Percentiles rank a stretch among this genome's conserved stretches.
phyloP scores from a whole-genome alignment of 2,888 invertebrate genomes.

The Helicoverpa assulta region DNA sequence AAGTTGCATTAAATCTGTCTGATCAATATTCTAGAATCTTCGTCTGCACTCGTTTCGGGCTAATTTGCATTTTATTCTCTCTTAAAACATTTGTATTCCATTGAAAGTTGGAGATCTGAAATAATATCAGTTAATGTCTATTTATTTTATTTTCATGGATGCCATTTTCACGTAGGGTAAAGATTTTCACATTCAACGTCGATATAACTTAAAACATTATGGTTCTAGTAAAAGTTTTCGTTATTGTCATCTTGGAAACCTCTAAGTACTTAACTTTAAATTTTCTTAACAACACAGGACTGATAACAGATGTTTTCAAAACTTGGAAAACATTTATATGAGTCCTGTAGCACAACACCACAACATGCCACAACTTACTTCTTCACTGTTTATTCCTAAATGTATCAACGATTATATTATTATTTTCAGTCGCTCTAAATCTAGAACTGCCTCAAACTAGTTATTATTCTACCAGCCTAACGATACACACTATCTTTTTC shows the following conservation, averaged over 20 bases:
- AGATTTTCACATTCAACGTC: not conserved
- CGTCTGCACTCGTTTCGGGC: slow-evolving; percentile 54
- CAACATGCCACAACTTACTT: no score
- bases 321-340: no score
- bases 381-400: not conserved
- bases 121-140: slow-evolving; percentile 19
- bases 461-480: not conserved
- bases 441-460: not conserved
- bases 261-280: not conserved
- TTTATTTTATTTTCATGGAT: not conserved
- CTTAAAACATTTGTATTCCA: slow-evolving; percentile 55
- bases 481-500: not conserved
- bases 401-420: no score
- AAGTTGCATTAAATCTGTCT: slow-evolving; percentile 40
- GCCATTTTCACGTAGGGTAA: not conserved
- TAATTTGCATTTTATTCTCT: slow-evolving; percentile 67
- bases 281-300: not conserved
- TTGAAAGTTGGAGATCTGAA: slow-evolving; percentile 26
- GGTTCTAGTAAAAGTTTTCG: not conserved
- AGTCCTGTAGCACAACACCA: no score
- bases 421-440: not conserved
- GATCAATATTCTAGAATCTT: slow-evolving; percentile 66
- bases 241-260: not conserved
- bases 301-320: not conserved
- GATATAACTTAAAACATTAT: not conserved